phyloP scores from a whole-genome alignment of 92 coral and sea anemone species.

The Scolanthus callimorphus region DNA sequence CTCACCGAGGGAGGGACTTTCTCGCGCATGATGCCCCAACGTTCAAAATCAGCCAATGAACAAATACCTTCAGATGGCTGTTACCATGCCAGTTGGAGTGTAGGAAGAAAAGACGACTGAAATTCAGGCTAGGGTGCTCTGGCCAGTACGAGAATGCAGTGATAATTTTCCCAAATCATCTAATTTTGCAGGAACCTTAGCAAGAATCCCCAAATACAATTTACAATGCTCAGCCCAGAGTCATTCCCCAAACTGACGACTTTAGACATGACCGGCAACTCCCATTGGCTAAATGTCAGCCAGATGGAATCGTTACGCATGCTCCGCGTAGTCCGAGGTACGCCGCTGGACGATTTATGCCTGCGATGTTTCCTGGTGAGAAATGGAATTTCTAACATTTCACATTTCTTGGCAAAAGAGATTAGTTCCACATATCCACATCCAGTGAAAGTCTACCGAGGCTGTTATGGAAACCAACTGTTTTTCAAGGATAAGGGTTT shows the following conservation, averaged over 20 bases:
- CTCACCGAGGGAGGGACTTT: no score
- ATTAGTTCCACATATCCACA: slow-evolving; percentile 3
- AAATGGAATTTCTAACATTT: background rate
- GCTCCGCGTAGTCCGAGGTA: slow-evolving; percentile 31
- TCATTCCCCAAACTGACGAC: slow-evolving; percentile 7
- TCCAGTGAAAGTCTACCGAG: slow-evolving; percentile 5
- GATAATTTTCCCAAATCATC: no score
- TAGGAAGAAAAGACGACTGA: no score
- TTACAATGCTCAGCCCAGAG: background rate
- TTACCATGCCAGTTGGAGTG: no score
- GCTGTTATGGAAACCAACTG: slow-evolving; percentile 36
- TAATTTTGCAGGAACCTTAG: no score
- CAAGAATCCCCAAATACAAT: background rate
- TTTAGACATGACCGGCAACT: slow-evolving; percentile 16
- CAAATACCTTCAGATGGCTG: no score
- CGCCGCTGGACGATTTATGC: slow-evolving; percentile 35
- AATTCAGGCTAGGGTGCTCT: no score
- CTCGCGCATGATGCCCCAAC: no score
- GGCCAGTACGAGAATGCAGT: no score
- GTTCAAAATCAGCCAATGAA: no score
- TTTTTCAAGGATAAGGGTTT: slow-evolving; percentile 15
- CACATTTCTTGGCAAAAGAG: slow-evolving; percentile 1
- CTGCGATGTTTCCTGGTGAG: slow-evolving; percentile 23
- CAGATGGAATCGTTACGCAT: slow-evolving; percentile 14
- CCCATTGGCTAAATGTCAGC: slow-evolving; percentile 16